phyloP scores from a whole-genome alignment of 2,113 vertebrate species.

The Theristicus caerulescens region DNA sequence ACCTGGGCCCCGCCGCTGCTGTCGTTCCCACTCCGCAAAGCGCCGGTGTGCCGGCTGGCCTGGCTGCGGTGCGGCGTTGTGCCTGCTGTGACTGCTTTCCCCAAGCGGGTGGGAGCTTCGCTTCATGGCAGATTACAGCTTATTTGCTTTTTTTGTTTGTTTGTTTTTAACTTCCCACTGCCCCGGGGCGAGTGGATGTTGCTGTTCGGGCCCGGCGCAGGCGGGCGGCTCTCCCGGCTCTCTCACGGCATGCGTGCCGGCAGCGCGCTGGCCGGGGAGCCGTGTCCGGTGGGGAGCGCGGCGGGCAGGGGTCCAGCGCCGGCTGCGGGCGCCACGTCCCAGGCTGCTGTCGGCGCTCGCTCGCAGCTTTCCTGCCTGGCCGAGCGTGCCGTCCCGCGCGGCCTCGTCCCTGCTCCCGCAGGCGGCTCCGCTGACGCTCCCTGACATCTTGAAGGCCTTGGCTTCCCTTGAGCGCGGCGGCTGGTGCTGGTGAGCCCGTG shows the following conservation, averaged over 20 bases:
- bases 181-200: not conserved
- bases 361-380: not conserved
- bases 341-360: not conserved
- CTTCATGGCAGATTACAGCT: not conserved
- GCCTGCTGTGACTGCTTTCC: not conserved
- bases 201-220: not conserved
- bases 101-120: accelerated
- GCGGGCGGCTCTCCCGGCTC: not conserved
- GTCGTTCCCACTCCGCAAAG: not conserved
- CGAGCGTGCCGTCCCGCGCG: not conserved
- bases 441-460: not conserved
- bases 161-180: not conserved
- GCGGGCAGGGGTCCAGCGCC: not conserved
- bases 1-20: accelerated
- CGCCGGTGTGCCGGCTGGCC: not conserved
- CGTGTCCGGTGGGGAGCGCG: not conserved
- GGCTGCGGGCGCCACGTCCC: not conserved
- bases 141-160: not conserved
- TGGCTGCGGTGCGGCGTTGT: not conserved
- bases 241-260: not conserved
- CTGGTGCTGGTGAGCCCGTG: not conserved
- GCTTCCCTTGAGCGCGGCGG: not conserved
- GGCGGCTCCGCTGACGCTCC: not conserved
- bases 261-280: not conserved
- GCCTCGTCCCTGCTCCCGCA: not conserved